Percentiles rank a stretch among this genome's conserved stretches.
These are phyloP conservation scores for Empidonax traillii DNA, from an alignment of 2,113 vertebrate species.

Conservation along the genomic window DNA sequence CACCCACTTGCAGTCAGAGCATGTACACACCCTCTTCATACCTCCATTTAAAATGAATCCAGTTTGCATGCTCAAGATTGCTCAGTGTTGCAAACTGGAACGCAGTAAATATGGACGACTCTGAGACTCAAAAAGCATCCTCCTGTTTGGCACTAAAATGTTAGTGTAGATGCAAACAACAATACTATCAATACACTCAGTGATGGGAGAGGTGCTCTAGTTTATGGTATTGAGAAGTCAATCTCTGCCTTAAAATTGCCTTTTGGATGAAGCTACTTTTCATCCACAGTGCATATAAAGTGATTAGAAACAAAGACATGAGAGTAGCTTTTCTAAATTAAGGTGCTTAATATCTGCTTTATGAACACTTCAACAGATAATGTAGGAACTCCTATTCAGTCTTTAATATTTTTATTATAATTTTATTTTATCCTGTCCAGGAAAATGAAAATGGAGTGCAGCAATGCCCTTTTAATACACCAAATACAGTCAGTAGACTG, in stretches of 20 bases:
- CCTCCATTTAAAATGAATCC: neutral
- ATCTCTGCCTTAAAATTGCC: neutral
- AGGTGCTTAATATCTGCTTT: neutral
- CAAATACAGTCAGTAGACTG: neutral
- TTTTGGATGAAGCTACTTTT: neutral
- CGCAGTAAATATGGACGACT: neutral
- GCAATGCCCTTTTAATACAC: neutral
- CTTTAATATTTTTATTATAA: neutral
- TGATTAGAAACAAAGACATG: neutral
- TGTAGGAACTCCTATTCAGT: neutral
- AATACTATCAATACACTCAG: neutral
- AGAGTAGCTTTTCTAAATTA: neutral
- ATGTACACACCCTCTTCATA: neutral
- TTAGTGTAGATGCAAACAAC: neutral
- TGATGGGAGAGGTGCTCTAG: neutral
- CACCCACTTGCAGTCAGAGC: neutral
- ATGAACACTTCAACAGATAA: neutral
- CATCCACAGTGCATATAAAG: neutral
- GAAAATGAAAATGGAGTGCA: neutral
- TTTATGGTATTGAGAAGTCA: neutral
- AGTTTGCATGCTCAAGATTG: neutral
- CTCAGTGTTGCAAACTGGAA: neutral
- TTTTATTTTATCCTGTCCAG: neutral
- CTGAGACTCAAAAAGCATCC: neutral
- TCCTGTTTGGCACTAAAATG: neutral